Base-by-base conservation (phyloP, 2,113 vertebrate genomes). In the Tetrao urogallus region DNA sequence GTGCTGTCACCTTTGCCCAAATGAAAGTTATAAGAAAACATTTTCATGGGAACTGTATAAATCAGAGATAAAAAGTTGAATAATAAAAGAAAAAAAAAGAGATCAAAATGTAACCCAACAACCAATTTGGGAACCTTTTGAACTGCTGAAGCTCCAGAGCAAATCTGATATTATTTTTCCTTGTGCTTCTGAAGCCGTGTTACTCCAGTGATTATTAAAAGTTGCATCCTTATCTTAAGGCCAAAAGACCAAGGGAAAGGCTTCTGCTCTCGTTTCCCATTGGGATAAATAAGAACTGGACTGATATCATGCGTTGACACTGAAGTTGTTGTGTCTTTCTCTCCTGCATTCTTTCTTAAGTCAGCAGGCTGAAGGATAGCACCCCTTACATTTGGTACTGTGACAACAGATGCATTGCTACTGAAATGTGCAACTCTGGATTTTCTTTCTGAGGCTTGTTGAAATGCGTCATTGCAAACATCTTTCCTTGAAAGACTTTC, bases 401-500 rank as follows among this genome's bases (percentile, higher is more conserved):
- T 60, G 86, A 47, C 67, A 79, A 72, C 54, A 72, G 58, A 75
- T 82, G 52, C 8, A 7, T 71, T 85, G 80, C 67, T 85, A 71
- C 74, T 81, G 80, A 93, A 86, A 93, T 36, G 38, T 52, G 64
- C 79, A 77, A 63, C n/a, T 82, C 45, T 16, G 22, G 64, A 6
- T 32, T 42, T 88, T 89, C 83, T 94, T 77, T 56, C 72, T 84
- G 32, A 70, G 63, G 28, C 54, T 92, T 60, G 64, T 21, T 76
- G 48, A 50, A 86, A 85, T 60, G 72, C 85, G 27, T 86, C 50
- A 65, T 67, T 67, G 61, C 38, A 80, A 57, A 92, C 73, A 32
- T 16, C 45, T 89, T 88, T 75, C 78, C 82, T 90, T 81, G 81
- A 76, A 94, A 82, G 22, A 21, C 17, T 66, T 75, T 86, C 40